phyloP scores from a whole-genome alignment of 2,888 invertebrate species.

The Teleiodes luculella region DNA sequence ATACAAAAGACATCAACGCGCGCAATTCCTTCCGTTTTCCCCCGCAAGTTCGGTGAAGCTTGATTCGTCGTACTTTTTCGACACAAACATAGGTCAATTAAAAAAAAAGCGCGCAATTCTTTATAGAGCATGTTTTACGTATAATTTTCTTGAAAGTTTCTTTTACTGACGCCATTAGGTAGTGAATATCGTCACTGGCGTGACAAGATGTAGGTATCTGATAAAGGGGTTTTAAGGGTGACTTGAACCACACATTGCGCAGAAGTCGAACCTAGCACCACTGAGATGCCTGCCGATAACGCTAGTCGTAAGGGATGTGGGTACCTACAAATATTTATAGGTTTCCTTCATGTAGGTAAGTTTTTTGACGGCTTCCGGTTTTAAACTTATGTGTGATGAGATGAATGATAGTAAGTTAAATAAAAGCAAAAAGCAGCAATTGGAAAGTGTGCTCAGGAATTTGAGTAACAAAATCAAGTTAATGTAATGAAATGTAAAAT shows the following conservation, averaged over 20 bases:
- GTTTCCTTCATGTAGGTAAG: constrained; percentile 14
- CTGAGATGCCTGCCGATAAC: constrained; percentile 43
- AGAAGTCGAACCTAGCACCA: constrained; percentile 26
- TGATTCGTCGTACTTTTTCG: too few species aligned
- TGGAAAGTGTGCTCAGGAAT: too few species aligned
- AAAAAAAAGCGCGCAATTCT: constrained; percentile 28
- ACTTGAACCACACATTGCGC: constrained; percentile 23
- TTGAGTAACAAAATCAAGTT: too few species aligned
- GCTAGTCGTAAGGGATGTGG: constrained; percentile 42
- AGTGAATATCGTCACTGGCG: too few species aligned
- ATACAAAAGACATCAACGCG: constrained; percentile 39
- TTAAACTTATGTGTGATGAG: too few species aligned
- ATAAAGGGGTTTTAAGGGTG: constrained; percentile 33
- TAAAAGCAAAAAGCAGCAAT: too few species aligned
- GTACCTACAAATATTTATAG: constrained; percentile 28
- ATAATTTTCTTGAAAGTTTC: constrained; percentile 14
- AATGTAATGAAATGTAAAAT: too few species aligned
- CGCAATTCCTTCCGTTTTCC: not conserved
- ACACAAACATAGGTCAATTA: too few species aligned
- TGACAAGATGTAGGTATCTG: constrained; percentile 35
- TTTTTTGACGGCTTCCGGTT: not conserved
- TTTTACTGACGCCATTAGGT: constrained; percentile 26
- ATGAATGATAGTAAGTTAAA: too few species aligned
- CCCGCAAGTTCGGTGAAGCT: too few species aligned
- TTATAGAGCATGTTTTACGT: constrained; percentile 8